Conservation (phyloP, 2,888 invertebrate species). For the Ennomos quercinarius region DNA sequence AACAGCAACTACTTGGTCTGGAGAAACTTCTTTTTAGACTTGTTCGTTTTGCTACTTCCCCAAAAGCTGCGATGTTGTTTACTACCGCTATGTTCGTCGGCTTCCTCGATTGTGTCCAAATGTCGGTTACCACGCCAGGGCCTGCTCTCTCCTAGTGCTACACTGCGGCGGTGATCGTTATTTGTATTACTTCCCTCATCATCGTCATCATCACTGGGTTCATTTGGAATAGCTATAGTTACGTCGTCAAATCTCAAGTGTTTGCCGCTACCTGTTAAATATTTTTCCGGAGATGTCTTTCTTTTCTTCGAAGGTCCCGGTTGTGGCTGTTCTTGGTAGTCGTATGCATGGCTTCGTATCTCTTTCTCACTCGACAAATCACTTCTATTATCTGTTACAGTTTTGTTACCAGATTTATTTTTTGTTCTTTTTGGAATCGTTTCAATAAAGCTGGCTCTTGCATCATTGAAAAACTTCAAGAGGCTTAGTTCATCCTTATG, state of each 20-base stretch:
- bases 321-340: constrained; percentile 25
- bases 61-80: constrained; percentile 64
- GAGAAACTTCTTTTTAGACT: constrained; percentile 49
- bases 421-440: constrained; percentile 22
- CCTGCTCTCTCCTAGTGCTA: constrained; percentile 31
- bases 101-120: constrained; percentile 40
- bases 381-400: constrained; percentile 1
- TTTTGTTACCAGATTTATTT: constrained; percentile 1
- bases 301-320: constrained; percentile 25
- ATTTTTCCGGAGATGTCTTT: constrained; percentile 2
- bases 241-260: constrained; percentile 66
- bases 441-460: constrained; percentile 43
- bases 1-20: constrained; percentile 25
- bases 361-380: constrained; percentile 51
- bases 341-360: constrained; percentile 52
- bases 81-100: constrained; percentile 42
- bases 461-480: constrained; percentile 56
- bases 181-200: constrained; percentile 24
- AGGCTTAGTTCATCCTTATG: constrained; percentile 57
- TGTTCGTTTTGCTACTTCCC: constrained; percentile 50
- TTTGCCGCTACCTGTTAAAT: constrained; percentile 40
- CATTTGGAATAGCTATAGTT: constrained; percentile 50
- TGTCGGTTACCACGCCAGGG: constrained; percentile 24
- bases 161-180: constrained; percentile 29
- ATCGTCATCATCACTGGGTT: constrained; percentile 33